phyloP scores from a whole-genome alignment of 2,113 vertebrate species.

The Montifringilla adamsi region DNA sequence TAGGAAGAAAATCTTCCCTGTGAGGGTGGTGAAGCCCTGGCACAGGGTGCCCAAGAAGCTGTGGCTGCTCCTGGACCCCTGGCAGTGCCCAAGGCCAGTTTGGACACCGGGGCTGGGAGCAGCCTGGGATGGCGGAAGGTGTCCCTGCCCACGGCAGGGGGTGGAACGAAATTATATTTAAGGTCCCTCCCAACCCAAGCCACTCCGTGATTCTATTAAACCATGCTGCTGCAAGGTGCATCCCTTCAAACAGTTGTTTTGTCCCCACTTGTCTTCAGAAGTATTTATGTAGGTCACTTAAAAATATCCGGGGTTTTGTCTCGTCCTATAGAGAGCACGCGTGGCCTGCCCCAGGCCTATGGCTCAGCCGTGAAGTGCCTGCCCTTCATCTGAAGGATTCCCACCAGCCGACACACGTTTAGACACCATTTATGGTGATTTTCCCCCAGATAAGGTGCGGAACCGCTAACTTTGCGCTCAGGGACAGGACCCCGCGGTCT shows the following conservation, averaged over 20 bases:
- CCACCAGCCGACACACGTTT: too few species aligned
- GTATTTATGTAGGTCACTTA: background rate
- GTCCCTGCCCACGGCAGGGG: too few species aligned
- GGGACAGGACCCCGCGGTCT: accelerated
- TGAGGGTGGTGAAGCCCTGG: accelerated
- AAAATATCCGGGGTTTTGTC: background rate
- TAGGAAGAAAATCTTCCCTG: background rate
- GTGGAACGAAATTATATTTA: background rate
- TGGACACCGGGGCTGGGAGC: background rate
- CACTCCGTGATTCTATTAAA: background rate
- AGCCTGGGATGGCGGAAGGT: accelerated
- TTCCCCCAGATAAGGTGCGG: background rate
- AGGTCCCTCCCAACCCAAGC: background rate
- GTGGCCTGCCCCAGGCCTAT: background rate
- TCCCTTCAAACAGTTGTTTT: background rate
- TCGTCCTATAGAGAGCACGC: background rate
- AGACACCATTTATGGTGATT: background rate
- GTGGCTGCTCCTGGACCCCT: background rate
- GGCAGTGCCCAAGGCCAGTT: accelerated
- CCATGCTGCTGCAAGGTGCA: background rate
- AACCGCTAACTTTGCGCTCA: background rate
- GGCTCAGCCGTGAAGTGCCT: accelerated
- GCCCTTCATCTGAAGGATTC: background rate
- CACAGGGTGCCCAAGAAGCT: background rate
- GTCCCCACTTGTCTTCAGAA: background rate